A percentile compares a stretch with the other conserved stretches of the same genome.
These are phyloP conservation scores for Dryococelus australis DNA, from an alignment of 2,888 invertebrate species.

Conservation along the genomic window DNA sequence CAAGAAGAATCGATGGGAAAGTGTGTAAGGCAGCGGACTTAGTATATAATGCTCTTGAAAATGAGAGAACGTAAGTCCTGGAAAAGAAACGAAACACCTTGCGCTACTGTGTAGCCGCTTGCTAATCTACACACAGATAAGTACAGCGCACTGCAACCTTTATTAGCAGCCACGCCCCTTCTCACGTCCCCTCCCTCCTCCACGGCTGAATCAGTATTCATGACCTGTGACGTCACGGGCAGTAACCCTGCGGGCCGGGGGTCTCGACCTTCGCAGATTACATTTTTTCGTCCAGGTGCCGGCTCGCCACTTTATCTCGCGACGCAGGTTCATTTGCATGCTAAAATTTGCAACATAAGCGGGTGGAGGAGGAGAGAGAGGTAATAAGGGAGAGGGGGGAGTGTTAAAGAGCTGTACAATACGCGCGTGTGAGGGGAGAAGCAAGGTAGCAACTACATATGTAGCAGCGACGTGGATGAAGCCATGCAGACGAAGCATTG, in stretches of 20 bases:
- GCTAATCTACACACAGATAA: neutral
- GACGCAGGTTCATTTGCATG: constrained; percentile 38
- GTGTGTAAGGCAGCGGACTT: too few species aligned
- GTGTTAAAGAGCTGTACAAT: neutral
- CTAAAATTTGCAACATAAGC: constrained; percentile 37
- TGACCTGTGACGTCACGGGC: constrained; percentile 35
- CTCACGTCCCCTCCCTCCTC: neutral
- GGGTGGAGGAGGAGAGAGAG: neutral
- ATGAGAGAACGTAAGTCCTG: too few species aligned
- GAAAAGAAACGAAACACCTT: neutral
- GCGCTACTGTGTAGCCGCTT: neutral
- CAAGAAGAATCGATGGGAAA: too few species aligned
- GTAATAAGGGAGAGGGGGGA: neutral
- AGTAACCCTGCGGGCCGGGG: constrained; percentile 20
- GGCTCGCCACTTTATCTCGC: constrained; percentile 30
- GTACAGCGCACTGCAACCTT: neutral
- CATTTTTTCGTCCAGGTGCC: constrained; percentile 35
- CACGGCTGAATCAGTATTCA: constrained; percentile 39
- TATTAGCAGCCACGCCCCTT: neutral
- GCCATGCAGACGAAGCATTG: neutral
- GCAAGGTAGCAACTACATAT: neutral
- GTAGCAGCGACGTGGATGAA: neutral
- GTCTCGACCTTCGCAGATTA: constrained; percentile 25
- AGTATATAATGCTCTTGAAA: too few species aligned
- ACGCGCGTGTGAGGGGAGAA: neutral